Evolutionary conservation across 2,113 vertebrate genomes (phyloP).

Genomic region (Myrmophylax atrothorax): DNA sequence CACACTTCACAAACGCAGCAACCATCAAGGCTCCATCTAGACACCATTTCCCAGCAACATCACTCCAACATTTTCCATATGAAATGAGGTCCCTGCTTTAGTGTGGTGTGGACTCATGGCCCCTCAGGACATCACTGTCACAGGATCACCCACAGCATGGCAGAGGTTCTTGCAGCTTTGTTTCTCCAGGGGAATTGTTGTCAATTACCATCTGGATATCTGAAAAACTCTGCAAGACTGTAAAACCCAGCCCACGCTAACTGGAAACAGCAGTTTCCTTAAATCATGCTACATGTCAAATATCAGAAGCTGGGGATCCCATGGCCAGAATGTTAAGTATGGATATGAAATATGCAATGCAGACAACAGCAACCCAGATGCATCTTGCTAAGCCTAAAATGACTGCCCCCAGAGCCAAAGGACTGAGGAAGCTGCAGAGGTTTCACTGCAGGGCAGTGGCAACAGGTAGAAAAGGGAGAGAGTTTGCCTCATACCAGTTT

Average conservation of each 20-base stretch:
- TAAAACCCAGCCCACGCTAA: neutral
- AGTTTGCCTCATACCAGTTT: neutral
- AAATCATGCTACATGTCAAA: neutral
- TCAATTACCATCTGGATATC: neutral
- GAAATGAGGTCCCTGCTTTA: neutral
- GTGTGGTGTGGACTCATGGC: accelerated
- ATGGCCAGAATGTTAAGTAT: neutral
- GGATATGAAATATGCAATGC: neutral
- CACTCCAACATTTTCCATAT: neutral
- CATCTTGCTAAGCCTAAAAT: neutral
- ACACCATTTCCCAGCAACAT: neutral
- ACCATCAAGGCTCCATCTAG: neutral
- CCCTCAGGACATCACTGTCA: neutral
- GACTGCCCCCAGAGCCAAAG: neutral
- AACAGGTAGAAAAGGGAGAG: neutral
- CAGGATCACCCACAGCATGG: neutral
- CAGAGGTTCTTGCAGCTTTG: neutral
- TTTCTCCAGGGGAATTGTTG: neutral
- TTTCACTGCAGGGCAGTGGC: neutral
- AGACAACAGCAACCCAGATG: neutral
- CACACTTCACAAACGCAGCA: neutral
- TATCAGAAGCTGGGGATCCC: neutral
- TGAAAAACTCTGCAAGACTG: neutral
- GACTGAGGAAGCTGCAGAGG: neutral
- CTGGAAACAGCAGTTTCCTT: neutral